Percentiles rank a stretch among this genome's conserved stretches.
Evolutionary conservation across 2,888 invertebrate species (phyloP).

Genomic region (Eucera pruinosa): DNA sequence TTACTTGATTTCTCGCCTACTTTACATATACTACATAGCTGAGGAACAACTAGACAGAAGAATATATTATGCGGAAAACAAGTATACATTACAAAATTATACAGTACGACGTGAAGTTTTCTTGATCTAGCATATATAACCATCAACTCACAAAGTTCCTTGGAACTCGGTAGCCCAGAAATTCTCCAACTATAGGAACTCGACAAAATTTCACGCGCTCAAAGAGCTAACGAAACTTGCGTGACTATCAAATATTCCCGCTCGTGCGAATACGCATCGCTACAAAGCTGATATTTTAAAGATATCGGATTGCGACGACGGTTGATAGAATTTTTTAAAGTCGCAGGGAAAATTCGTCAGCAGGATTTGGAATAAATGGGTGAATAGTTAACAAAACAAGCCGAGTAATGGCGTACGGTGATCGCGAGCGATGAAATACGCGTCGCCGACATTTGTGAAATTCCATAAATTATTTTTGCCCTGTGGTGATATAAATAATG

Average conservation of each 20-base stretch:
- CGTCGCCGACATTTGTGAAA: conserved; percentile 64
- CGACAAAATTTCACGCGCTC: neutral
- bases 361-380: conserved; percentile 40
- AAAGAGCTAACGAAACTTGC: neutral
- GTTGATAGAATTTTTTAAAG: conserved; percentile 9
- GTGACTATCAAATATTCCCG: neutral
- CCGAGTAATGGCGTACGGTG: conserved; percentile 30
- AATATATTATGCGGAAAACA: neutral
- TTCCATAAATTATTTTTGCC: conserved; percentile 70
- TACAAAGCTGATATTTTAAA: conserved; percentile 16
- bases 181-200: neutral
- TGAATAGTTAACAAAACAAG: conserved; percentile 59
- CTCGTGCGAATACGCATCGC: neutral
- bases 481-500: conserved; percentile 69
- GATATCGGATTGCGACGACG: conserved; percentile 10
- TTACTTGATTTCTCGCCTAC: no score
- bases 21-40: neutral
- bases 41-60: neutral
- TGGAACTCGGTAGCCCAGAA: neutral
- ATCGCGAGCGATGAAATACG: conserved; percentile 52
- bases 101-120: neutral
- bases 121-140: neutral
- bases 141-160: neutral
- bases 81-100: conserved; percentile 1
- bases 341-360: conserved; percentile 47